A percentile compares a stretch with the other conserved stretches of the same genome.
phyloP scores from a whole-genome alignment of 2,113 vertebrate genomes.

The Hyla sarda region DNA sequence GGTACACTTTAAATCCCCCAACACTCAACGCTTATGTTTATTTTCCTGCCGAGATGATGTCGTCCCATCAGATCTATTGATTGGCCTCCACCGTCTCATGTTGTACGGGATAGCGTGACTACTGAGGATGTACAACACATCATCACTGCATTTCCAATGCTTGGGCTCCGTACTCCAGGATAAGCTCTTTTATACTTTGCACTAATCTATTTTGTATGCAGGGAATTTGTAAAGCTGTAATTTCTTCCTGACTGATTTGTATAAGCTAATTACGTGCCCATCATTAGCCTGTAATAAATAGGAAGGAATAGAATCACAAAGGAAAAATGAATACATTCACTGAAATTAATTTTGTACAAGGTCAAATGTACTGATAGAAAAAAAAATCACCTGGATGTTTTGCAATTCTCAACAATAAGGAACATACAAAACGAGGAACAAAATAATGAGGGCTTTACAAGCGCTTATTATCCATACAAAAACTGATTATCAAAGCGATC shows the following conservation, averaged over 20 bases:
- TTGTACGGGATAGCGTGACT: too few relatives aligned
- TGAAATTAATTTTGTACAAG: slow-evolving; percentile 39
- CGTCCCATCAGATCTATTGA: too few relatives aligned
- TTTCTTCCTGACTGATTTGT: slow-evolving; percentile 23
- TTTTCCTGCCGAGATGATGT: too few relatives aligned
- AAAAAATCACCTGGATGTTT: background rate
- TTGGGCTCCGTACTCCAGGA: too few relatives aligned
- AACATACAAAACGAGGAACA: background rate
- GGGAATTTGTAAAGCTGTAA: slow-evolving; percentile 32
- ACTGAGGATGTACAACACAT: too few relatives aligned
- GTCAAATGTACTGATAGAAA: background rate
- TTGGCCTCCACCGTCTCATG: too few relatives aligned
- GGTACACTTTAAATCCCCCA: too few relatives aligned
- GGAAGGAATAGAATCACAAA: slow-evolving; percentile 3
- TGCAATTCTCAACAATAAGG: background rate
- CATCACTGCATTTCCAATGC: too few relatives aligned
- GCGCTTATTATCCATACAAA: background rate
- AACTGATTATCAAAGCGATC: background rate
- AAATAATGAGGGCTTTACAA: slow-evolving; percentile 8
- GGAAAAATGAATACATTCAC: slow-evolving; percentile 6
- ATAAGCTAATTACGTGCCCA: slow-evolving; percentile 36
- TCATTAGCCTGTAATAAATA: slow-evolving; percentile 29
- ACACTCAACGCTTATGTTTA: too few relatives aligned
- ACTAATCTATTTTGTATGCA: slow-evolving; percentile 21
- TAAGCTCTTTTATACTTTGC: background rate